A percentile compares a stretch with the other conserved stretches of the same genome.
phyloP scores from a whole-genome alignment of 2,113 vertebrate species.

The Chionis minor region DNA sequence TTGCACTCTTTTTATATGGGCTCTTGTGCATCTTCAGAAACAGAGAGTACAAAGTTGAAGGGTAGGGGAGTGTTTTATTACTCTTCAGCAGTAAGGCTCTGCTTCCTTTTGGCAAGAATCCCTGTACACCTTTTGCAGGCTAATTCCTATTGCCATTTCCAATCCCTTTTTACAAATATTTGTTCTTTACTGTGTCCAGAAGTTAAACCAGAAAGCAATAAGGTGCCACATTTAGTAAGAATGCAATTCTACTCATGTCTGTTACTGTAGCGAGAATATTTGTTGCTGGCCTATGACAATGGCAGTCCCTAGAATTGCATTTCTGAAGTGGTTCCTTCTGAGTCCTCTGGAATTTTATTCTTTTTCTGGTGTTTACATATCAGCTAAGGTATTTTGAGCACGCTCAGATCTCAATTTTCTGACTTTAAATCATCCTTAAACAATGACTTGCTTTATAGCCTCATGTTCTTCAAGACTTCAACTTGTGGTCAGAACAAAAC shows the following conservation, averaged over 20 bases:
- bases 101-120: conserved; percentile 14
- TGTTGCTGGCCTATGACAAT: neutral
- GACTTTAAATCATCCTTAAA: neutral
- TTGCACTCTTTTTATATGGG: neutral
- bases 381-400: conserved; percentile 15
- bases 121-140: neutral
- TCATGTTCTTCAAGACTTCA: neutral
- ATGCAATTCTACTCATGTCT: neutral
- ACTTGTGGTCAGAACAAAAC: neutral
- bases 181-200: neutral
- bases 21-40: neutral
- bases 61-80: conserved; percentile 9
- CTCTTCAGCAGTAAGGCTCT: neutral
- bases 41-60: neutral
- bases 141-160: neutral
- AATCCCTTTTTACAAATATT: conserved; percentile 31
- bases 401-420: neutral
- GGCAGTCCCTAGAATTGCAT: neutral
- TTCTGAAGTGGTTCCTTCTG: conserved; percentile 9
- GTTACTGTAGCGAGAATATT: neutral
- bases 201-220: neutral
- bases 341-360: conserved; percentile 4
- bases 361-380: conserved; percentile 19
- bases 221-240: neutral
- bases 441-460: neutral